Base-by-base conservation (phyloP, 2,113 vertebrate genomes). In the Perccottus glenii region DNA sequence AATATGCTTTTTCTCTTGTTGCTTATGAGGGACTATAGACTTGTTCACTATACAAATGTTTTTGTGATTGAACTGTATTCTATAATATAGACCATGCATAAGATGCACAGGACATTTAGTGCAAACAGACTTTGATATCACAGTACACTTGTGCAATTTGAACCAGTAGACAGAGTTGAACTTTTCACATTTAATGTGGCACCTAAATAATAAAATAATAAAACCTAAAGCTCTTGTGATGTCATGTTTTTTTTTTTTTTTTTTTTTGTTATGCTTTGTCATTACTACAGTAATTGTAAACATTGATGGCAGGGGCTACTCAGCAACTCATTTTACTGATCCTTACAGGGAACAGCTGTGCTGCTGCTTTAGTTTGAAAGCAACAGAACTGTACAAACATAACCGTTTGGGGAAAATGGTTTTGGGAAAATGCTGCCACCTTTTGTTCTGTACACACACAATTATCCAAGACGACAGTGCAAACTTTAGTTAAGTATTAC, bases 171-270 rank as follows among this genome's bases (percentile, higher is more conserved):
- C 70, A 50, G 75, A 87, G 73, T 80, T 67, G 70, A 67, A 84
- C 73, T 78, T 85, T 87, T 87, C 36, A 43, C 65, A 80, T 83
- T 83, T 75, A 65, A 78, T 88, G 73, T 87, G 78, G 68, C 77
- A 87, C 78, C 80, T 85, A 88, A n/a, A 89, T 90, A 89, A 27
- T 27, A 27, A 27, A 88, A 81, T 77, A 45, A 55, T 87, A 88
- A 85, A 89, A 77, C 55, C 57, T 66, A 33, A 87, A 85, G 52
- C 67, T 69, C 33, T 36, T 55, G 12, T 14, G 2, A 19, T 33
- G 49, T 51, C 3, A 5, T 11, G 11, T 10, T 45, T 11, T 11
- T 38, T 38, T 74, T 14, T 47, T 51, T 52, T 47, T 45, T 36
- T 14, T 50, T 50, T 15, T 14, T 16, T 19, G n/a, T 8, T 15